phyloP scores from a whole-genome alignment of 2,797 vertebrate species.

The Pangasius sanitwongsei region DNA sequence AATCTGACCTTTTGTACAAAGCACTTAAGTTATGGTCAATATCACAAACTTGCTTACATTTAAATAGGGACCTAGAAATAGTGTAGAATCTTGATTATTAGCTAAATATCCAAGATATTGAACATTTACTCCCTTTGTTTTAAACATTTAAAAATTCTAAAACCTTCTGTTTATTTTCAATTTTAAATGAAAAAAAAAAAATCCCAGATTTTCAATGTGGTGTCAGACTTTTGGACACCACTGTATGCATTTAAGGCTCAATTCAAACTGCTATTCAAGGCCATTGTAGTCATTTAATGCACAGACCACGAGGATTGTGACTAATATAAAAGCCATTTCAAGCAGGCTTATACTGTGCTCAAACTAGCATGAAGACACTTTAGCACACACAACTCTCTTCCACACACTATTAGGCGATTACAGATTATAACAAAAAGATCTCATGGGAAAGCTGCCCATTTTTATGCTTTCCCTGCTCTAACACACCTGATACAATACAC shows the following conservation, averaged over 20 bases:
- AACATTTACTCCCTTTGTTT: not conserved
- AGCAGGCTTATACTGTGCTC: constrained; percentile 32
- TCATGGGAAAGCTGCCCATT: constrained; percentile 5
- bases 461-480: constrained; percentile 19
- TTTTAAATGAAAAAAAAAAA: no score
- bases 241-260: not conserved
- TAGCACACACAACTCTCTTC: not conserved
- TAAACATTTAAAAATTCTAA: not conserved
- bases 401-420: constrained; percentile 25
- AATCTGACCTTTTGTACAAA: no score
- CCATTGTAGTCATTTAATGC: constrained; percentile 35
- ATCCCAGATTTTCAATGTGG: not conserved
- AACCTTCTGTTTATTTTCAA: not conserved
- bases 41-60: not conserved
- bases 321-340: constrained; percentile 31
- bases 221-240: no score
- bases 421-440: constrained; percentile 8
- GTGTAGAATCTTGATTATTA: not conserved
- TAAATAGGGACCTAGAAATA: not conserved
- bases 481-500: constrained; percentile 27
- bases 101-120: not conserved
- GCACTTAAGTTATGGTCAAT: not conserved
- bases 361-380: constrained; percentile 26
- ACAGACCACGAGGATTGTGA: constrained; percentile 32
- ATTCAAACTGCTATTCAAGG: constrained; percentile 28